Evolutionary conservation across 2,113 vertebrate genomes (phyloP).

Genomic region (Istiophorus platypterus): DNA sequence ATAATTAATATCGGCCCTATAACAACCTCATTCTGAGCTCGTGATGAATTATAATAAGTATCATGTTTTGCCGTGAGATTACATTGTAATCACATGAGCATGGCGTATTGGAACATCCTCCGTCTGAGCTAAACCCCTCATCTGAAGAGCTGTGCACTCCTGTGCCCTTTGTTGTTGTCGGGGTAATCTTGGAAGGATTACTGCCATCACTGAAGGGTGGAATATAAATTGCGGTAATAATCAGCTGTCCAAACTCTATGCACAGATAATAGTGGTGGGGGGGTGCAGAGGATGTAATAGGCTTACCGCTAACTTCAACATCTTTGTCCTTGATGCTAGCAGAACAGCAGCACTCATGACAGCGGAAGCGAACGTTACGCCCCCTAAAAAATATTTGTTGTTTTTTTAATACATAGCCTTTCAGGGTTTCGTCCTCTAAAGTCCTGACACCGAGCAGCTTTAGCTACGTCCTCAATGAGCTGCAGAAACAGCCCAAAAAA

Average conservation of each 20-base stretch:
- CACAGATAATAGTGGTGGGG: slow-evolving; percentile 61
- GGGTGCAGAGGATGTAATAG: slow-evolving; percentile 56
- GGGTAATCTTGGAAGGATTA: slow-evolving; percentile 46
- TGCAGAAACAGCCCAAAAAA: slow-evolving; percentile 16
- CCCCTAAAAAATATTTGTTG: too few relatives aligned
- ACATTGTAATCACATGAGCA: slow-evolving; percentile 15
- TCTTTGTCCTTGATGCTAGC: slow-evolving; percentile 53
- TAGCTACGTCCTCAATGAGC: slow-evolving; percentile 12
- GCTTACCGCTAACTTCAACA: slow-evolving; percentile 52
- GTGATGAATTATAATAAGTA: slow-evolving; percentile 18
- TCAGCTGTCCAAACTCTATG: slow-evolving; percentile 61
- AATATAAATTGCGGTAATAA: slow-evolving; percentile 56
- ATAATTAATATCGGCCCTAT: slow-evolving; percentile 41
- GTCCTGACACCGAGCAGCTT: slow-evolving; percentile 19
- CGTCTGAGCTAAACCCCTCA: slow-evolving; percentile 6
- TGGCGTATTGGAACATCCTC: slow-evolving; percentile 4
- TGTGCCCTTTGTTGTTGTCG: not conserved
- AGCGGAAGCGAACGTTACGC: slow-evolving; percentile 9
- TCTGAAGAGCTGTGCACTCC: not conserved
- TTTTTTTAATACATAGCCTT: slow-evolving; percentile 17
- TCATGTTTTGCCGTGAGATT: slow-evolving; percentile 38
- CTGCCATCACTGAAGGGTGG: slow-evolving; percentile 40
- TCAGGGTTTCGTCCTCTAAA: slow-evolving; percentile 19
- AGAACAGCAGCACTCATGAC: slow-evolving; percentile 43
- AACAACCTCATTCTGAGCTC: slow-evolving; percentile 5